Base-by-base conservation (phyloP, 2,113 vertebrate species). In the Colinus virginianus region DNA sequence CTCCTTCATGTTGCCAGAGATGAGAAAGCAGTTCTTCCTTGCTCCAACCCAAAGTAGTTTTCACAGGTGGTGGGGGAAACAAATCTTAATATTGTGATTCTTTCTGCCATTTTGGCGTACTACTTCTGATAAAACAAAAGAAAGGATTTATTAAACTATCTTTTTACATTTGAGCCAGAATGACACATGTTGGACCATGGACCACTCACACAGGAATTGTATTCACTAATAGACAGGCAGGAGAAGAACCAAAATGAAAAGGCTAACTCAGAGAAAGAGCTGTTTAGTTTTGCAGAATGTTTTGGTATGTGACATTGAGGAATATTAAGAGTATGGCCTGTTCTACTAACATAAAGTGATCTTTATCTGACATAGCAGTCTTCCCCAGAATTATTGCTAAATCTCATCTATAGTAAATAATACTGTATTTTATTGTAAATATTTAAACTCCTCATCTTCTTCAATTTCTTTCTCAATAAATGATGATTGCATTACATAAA, bases 401-500 rank as follows among this genome's bases (percentile, higher is more conserved):
- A 36, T 7, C 30, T 25, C 63, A 67, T 85, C 45, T 74, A 58
- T 25, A 90, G 30, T 69, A 79, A 79, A 32, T 46, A 85, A 43
- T 70, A 25, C 42, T 59, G n/a, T 88, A 78, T 70, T 78, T 38
- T 80, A 22, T 59, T 45, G 51, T 86, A 91, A 91, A 76, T 88
- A 90, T 72, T 95, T 93, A 78, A 87, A 74, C 45, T 74, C 51
- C 71, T 72, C 75, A 8, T 87, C 36, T 28, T 87, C 42, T 28
- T 90, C 61, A 28, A 28, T 63, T 63, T 63, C 58, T 78, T 90
- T 51, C 78, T 85, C 82, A 90, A 69, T 83, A 90, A 94, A 88
- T 34, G 40, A 61, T 64, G 75, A 66, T 79, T 91, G 20, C 34
- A 75, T 75, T 87, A 94, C 89, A 69, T 89, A 93, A 95, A 80